Conservation (phyloP, 1,140 invertebrate species). For the Monomorium pharaonis region DNA sequence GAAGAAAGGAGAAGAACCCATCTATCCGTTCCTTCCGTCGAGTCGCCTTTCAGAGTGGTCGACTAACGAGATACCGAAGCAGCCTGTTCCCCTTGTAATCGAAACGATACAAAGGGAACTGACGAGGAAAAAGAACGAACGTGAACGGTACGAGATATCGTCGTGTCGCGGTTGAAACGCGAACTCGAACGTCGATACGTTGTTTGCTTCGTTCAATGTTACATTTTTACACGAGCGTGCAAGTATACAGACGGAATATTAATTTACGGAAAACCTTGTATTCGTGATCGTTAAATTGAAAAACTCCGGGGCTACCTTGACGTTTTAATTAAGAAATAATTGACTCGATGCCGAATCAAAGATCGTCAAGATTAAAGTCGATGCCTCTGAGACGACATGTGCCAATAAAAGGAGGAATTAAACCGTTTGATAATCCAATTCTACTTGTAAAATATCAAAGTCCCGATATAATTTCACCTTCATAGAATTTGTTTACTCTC, state of each 20-base stretch:
- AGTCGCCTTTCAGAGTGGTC: neutral
- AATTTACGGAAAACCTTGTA: neutral
- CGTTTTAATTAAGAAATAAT: constrained; percentile 37
- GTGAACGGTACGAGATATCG: neutral
- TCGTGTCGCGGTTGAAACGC: neutral
- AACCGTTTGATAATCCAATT: neutral
- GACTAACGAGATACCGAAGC: neutral
- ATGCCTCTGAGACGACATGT: neutral
- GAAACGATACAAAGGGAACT: neutral
- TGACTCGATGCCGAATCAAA: neutral
- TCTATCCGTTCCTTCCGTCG: neutral
- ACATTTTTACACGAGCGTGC: neutral
- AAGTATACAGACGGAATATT: neutral
- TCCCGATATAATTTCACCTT: neutral
- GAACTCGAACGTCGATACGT: constrained; percentile 20
- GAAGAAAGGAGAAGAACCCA: constrained; percentile 4
- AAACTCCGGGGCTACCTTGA: neutral
- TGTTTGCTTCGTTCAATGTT: neutral
- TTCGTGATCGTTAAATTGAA: neutral
- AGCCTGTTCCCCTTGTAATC: neutral
- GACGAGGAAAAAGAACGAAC: neutral
- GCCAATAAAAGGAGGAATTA: neutral
- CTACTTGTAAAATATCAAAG: neutral
- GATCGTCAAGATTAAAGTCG: neutral
- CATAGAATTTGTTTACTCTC: neutral